A percentile compares a stretch with the other conserved stretches of the same genome.
These are phyloP conservation scores for Catonia carolina DNA, from an alignment of 2,888 invertebrate species.

Conservation along the genomic window DNA sequence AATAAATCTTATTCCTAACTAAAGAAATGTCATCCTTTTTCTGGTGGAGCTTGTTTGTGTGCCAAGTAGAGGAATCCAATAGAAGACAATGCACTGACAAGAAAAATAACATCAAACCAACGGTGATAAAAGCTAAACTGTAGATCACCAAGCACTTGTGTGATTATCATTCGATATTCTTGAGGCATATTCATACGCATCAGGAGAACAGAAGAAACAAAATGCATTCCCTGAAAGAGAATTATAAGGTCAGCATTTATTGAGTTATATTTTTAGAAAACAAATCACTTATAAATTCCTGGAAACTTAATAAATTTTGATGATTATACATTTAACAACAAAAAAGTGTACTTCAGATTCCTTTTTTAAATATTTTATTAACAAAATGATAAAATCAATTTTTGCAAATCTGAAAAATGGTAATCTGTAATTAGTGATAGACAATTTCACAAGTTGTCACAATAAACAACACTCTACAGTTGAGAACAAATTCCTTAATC, in stretches of 20 bases:
- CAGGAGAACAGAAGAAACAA: constrained; percentile 92
- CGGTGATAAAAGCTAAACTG: constrained; percentile 99
- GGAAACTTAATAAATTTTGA: background rate
- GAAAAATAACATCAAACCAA: constrained; percentile 99
- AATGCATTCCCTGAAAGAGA: constrained; percentile 85
- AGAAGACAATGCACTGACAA: constrained; percentile 92
- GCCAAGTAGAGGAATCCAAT: constrained; percentile 94
- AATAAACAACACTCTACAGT: too few relatives aligned
- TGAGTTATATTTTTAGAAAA: constrained; percentile 1
- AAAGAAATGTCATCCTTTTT: constrained; percentile 17
- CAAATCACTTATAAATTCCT: background rate
- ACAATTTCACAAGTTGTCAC: too few relatives aligned
- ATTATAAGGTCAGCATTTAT: constrained; percentile 27
- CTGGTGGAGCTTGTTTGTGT: constrained; percentile 69
- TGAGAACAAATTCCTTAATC: too few relatives aligned
- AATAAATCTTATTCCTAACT: too few relatives aligned
- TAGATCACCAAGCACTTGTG: constrained; percentile 88
- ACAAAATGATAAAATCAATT: too few relatives aligned
- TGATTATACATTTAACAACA: background rate
- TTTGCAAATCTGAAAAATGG: too few relatives aligned
- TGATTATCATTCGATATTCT: constrained; percentile 89
- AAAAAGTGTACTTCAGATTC: background rate
- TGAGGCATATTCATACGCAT: constrained; percentile 99
- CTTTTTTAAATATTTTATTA: background rate
- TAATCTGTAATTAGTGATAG: too few relatives aligned